Evolutionary conservation across 2,888 invertebrate genomes (phyloP).

Genomic region (Limnephilus auricula): DNA sequence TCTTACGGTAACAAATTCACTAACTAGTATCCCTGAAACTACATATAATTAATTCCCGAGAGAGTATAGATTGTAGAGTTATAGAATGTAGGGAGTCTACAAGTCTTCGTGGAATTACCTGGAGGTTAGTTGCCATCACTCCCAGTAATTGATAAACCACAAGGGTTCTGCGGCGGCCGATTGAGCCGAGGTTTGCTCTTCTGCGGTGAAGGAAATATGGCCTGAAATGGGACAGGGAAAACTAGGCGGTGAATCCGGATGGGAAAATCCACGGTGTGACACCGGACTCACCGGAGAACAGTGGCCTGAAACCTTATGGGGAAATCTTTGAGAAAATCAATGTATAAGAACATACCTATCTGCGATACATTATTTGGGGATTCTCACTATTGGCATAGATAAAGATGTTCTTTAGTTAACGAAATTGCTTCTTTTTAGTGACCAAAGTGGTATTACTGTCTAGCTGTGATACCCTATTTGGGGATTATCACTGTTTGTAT

Average conservation of each 20-base stretch:
- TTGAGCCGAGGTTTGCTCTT: neutral
- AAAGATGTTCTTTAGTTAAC: no score
- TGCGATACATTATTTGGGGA: neutral
- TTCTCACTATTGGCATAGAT: neutral
- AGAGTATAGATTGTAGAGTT: neutral
- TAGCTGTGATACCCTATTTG: no score
- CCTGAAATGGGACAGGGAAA: neutral
- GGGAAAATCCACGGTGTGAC: neutral
- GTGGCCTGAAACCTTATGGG: neutral
- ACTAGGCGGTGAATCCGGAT: neutral
- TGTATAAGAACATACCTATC: no score
- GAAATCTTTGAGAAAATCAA: neutral
- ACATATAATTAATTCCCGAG: no score
- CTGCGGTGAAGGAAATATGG: neutral
- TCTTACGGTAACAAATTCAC: no score
- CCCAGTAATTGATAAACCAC: constrained; percentile 25
- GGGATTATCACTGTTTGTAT: no score
- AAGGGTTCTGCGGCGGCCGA: neutral
- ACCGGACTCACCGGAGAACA: neutral
- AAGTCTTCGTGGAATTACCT: neutral
- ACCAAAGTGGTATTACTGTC: no score
- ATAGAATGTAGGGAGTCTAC: neutral
- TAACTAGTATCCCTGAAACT: no score
- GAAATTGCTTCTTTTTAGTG: no score
- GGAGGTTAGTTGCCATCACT: neutral